phyloP scores from a whole-genome alignment of 2,797 vertebrate genomes.

The Xyrichtys novacula region DNA sequence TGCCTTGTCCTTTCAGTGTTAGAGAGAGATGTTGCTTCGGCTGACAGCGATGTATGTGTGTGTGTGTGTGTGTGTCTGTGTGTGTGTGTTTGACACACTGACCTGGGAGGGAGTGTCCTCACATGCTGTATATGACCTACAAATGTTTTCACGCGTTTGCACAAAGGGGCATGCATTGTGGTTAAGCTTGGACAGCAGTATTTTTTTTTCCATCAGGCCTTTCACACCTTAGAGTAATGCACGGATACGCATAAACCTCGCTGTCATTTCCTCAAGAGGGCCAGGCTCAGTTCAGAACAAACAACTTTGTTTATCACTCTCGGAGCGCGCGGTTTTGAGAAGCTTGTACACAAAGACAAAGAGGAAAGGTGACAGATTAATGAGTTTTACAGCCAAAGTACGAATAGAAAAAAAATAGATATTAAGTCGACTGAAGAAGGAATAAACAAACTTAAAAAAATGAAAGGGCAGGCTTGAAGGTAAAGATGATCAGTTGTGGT shows the following conservation, averaged over 20 bases:
- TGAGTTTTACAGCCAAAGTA: too few relatives aligned
- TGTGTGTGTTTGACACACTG: slow-evolving; percentile 14
- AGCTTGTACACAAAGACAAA: too few relatives aligned
- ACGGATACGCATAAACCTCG: slow-evolving; percentile 10
- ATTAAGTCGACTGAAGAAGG: too few relatives aligned
- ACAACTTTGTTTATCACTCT: too few relatives aligned
- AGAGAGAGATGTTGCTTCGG: slow-evolving; percentile 18
- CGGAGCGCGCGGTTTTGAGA: too few relatives aligned
- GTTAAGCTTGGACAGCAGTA: slow-evolving; percentile 27
- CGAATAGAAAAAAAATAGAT: too few relatives aligned
- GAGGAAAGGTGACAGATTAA: too few relatives aligned
- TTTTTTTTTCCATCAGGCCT: slow-evolving; percentile 38
- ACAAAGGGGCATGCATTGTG: slow-evolving; percentile 23
- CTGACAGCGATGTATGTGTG: slow-evolving; percentile 9
- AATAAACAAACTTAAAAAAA: too few relatives aligned
- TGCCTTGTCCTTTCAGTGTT: neutral
- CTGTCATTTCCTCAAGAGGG: slow-evolving; percentile 7
- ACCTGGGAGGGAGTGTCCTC: slow-evolving; percentile 49
- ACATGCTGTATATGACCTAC: slow-evolving; percentile 39
- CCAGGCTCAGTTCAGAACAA: too few relatives aligned
- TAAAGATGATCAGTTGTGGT: too few relatives aligned
- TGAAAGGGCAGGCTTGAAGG: too few relatives aligned
- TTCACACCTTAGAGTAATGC: slow-evolving; percentile 59
- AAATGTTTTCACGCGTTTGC: slow-evolving; percentile 72
- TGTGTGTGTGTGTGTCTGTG: slow-evolving; percentile 1